Conservation (phyloP, 2,888 invertebrate genomes). For the Phengaris alcon region DNA sequence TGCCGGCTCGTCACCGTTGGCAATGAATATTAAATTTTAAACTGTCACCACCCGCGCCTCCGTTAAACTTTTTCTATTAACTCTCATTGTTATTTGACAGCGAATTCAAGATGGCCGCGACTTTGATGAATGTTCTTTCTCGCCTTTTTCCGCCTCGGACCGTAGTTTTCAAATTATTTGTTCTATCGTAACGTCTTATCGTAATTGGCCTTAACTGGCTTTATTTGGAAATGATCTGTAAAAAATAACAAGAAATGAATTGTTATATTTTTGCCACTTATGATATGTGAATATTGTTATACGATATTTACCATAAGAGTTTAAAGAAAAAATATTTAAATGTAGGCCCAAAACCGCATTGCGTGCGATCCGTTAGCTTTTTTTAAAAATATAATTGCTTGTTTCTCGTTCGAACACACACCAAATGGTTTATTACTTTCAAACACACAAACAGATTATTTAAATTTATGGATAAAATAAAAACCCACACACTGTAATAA, state of each 20-base stretch:
- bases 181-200: background rate
- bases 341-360: conserved; percentile 13
- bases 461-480: conserved; percentile 46
- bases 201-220: background rate
- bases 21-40: conserved; percentile 66
- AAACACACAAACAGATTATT: conserved; percentile 44
- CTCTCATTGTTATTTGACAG: conserved; percentile 72
- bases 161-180: conserved; percentile 15
- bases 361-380: conserved; percentile 19
- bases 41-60: conserved; percentile 63
- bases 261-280: background rate
- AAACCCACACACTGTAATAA: conserved; percentile 48
- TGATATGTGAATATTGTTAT: too few relatives aligned
- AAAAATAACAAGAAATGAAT: too few relatives aligned
- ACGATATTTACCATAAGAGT: background rate
- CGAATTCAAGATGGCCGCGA: conserved; percentile 67
- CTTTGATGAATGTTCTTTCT: conserved; percentile 61
- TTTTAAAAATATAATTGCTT: conserved; percentile 23
- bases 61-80: conserved; percentile 77
- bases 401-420: conserved; percentile 31
- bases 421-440: conserved; percentile 40
- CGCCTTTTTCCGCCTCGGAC: conserved; percentile 13
- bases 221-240: too few relatives aligned
- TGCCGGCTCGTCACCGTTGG: conserved; percentile 41
- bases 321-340: conserved; percentile 3